These are phyloP conservation scores for Phylloscopus collybita DNA, from an alignment of 2,797 vertebrate genomes.

Conservation along the genomic window DNA sequence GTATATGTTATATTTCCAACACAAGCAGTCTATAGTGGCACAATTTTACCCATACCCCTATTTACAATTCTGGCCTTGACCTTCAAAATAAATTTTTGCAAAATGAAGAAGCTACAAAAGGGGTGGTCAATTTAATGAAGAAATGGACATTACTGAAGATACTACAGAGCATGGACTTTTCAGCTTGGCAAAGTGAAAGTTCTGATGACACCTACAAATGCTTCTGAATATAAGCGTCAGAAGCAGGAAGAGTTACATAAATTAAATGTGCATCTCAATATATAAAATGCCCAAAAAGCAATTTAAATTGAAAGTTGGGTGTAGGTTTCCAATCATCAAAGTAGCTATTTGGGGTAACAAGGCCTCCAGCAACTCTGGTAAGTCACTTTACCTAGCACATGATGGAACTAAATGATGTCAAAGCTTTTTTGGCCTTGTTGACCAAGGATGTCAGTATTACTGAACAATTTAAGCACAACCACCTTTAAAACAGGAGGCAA, in stretches of 20 bases:
- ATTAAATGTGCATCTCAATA: not conserved
- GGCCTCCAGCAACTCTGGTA: not conserved
- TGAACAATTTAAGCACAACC: not conserved
- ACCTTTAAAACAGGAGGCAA: not conserved
- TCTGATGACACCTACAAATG: not conserved
- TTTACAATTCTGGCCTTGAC: not conserved
- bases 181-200: not conserved
- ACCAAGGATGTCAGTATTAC: not conserved
- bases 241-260: not conserved
- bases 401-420: not conserved
- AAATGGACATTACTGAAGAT: not conserved
- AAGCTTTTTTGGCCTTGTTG: not conserved
- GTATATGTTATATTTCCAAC: not conserved
- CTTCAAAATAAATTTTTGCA: not conserved
- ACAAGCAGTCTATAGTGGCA: not conserved
- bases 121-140: not conserved
- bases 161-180: not conserved
- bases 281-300: not conserved
- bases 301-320: not conserved
- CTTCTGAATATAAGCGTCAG: not conserved
- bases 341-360: not conserved
- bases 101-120: not conserved
- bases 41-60: not conserved
- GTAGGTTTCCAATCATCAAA: not conserved
- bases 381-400: not conserved